A percentile compares a stretch with the other conserved stretches of the same genome.
Conservation (phyloP, 2,113 vertebrate genomes). For the Numida meleagris region DNA sequence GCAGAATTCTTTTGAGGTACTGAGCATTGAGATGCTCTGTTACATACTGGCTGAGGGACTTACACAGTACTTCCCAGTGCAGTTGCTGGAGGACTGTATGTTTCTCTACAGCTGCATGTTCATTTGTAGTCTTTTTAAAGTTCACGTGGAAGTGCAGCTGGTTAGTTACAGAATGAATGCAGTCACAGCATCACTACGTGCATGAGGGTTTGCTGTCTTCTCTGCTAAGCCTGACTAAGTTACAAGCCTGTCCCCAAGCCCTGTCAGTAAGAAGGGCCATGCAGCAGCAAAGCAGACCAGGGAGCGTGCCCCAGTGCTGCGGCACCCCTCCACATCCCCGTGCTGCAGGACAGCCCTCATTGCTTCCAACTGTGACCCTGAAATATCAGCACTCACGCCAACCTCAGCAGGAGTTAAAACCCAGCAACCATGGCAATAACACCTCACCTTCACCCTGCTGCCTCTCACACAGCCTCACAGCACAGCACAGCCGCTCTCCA, state of each 20-base stretch:
- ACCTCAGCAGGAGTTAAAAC: neutral
- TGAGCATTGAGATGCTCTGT: conserved; percentile 31
- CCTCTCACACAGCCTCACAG: neutral
- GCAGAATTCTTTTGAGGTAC: conserved; percentile 5
- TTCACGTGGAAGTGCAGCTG: neutral
- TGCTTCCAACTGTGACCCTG: neutral
- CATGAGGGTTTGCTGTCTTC: neutral
- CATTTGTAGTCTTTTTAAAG: neutral
- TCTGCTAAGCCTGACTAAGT: neutral
- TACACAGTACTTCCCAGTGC: neutral
- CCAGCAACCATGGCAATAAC: rapidly evolving
- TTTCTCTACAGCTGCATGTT: neutral
- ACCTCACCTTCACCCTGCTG: neutral
- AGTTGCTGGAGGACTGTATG: neutral
- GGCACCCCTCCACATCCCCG: rapidly evolving
- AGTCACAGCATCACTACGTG: rapidly evolving
- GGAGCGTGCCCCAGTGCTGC: neutral
- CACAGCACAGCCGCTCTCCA: neutral
- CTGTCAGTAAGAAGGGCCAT: neutral
- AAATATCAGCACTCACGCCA: neutral
- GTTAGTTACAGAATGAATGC: neutral
- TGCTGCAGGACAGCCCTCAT: neutral
- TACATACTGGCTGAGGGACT: neutral
- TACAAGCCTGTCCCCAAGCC: neutral
- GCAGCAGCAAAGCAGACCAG: neutral